Base-by-base conservation (phyloP, 2,888 invertebrate species). In the Ferrisia virgata region DNA sequence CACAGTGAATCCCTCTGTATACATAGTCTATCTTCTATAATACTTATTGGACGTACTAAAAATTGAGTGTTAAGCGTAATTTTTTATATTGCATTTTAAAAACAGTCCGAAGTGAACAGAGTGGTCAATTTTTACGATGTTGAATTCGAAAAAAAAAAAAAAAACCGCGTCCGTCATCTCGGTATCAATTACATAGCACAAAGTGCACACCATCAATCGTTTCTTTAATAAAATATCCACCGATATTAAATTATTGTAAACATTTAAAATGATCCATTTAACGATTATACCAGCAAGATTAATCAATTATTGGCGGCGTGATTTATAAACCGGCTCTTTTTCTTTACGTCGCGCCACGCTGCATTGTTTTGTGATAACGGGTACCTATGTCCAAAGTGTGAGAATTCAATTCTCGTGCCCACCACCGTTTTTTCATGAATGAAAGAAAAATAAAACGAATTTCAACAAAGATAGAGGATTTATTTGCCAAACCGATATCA, bases 51-150 rank as follows among this genome's bases (percentile, higher is more conserved):
- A 33, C 72, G 72, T 36, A 76, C 36, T 76, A 76, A 36, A 76
- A 76, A 76, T 76, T 76, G 36, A 76, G 72, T 76, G 72, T 76
- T 76, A 76, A 76, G 36, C 72, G 72, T 76, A 76, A 76, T 76
- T 76, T 76, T 76, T 76, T 76, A 76, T 76, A 76, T 76, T 76
- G 33, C 31, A 76, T 76, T 76, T 76, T 15, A 64, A 64, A 64
- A 64, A 11, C 64, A 18, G 6, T 31, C 72, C 18, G 40, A 13
- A 64, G 28, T n/a, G n/a, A n/a, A 64, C 15, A n/a, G n/a, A n/a
- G 36, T 13, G 72, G 72, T 36, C 33, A 36, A 15, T 36, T 76
- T n/a, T 76, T 76, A 76, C 72, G 72, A 76, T 9, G 72, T 6
- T 36, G 36, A 15, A 13, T 64, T 76, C 33, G 22, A 36, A 76